phyloP scores from a whole-genome alignment of 2,797 vertebrate species.

The Gymnothorax javanicus region DNA sequence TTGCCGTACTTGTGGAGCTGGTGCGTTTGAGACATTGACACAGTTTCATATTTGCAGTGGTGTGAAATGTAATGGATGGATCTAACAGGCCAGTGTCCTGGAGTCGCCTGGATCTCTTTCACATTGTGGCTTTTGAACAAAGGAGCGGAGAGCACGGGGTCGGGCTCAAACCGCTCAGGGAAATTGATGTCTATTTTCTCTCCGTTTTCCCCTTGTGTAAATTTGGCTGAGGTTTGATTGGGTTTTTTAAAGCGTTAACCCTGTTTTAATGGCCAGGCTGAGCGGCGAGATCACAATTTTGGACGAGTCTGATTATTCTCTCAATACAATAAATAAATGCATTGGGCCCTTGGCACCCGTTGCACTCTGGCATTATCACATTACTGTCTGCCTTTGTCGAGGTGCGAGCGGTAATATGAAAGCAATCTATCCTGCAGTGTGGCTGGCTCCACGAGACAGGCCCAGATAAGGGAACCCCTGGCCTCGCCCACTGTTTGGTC shows the following conservation, averaged over 20 bases:
- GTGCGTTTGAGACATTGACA: background rate
- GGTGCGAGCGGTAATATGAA: conserved; percentile 89
- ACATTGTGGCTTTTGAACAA: conserved; percentile 69
- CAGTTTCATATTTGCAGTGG: background rate
- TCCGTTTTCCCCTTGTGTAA: conserved; percentile 59
- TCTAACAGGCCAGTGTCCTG: conserved; percentile 8
- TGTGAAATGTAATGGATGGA: background rate
- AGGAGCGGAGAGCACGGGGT: conserved; percentile 54
- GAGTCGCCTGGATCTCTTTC: conserved; percentile 79
- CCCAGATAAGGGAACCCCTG: conserved; percentile 95
- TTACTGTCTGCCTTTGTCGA: conserved; percentile 96
- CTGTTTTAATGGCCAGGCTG: conserved; percentile 87
- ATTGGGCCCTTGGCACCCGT: conserved; percentile 88
- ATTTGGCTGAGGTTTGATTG: conserved; percentile 70
- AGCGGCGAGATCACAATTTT: conserved; percentile 88
- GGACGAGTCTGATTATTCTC: conserved; percentile 90
- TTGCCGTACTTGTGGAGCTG: background rate
- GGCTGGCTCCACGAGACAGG: conserved; percentile 95
- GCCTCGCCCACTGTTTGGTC: conserved; percentile 93
- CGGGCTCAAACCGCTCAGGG: conserved; percentile 82
- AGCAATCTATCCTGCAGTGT: conserved; percentile 94
- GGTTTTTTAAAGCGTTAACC: conserved; percentile 83
- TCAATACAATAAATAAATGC: conserved; percentile 90
- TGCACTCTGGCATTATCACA: conserved; percentile 95
- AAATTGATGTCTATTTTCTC: conserved; percentile 80